These are phyloP conservation scores for Mungos mungo DNA, from an alignment of 2,113 vertebrate species.

Conservation along the genomic window DNA sequence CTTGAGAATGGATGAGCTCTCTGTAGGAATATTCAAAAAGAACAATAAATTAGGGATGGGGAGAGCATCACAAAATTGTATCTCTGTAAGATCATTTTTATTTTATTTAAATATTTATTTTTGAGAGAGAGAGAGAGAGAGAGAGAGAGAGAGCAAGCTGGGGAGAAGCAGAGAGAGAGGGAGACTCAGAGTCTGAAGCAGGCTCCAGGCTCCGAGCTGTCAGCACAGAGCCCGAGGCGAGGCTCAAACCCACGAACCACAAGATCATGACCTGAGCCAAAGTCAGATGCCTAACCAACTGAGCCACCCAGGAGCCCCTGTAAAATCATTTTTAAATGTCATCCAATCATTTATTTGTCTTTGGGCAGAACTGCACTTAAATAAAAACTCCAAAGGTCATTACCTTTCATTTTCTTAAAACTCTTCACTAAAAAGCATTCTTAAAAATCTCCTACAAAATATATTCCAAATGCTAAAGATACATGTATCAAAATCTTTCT, in stretches of 20 bases:
- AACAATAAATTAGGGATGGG: not conserved
- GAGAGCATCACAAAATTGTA: not conserved
- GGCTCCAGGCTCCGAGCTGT: too few species aligned
- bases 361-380: slow-evolving; percentile 25
- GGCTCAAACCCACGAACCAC: too few species aligned
- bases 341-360: slow-evolving; percentile 10
- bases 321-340: not conserved
- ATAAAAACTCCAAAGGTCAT: slow-evolving; percentile 37
- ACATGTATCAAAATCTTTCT: not conserved
- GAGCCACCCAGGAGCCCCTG: too few species aligned
- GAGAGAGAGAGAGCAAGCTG: too few species aligned
- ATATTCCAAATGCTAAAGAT: slow-evolving; percentile 13
- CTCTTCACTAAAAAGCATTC: slow-evolving; percentile 16
- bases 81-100: not conserved
- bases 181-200: too few species aligned
- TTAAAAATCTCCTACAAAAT: slow-evolving; percentile 37
- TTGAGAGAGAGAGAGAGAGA: too few species aligned
- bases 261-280: too few species aligned
- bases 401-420: slow-evolving; percentile 49
- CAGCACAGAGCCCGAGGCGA: too few species aligned
- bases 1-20: not conserved
- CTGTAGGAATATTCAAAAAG: slow-evolving; percentile 1
- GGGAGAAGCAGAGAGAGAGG: too few species aligned
- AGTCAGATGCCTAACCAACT: too few species aligned
- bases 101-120: too few species aligned